phyloP scores from a whole-genome alignment of 2,888 invertebrate genomes.

The Asteroscopus sphinx region DNA sequence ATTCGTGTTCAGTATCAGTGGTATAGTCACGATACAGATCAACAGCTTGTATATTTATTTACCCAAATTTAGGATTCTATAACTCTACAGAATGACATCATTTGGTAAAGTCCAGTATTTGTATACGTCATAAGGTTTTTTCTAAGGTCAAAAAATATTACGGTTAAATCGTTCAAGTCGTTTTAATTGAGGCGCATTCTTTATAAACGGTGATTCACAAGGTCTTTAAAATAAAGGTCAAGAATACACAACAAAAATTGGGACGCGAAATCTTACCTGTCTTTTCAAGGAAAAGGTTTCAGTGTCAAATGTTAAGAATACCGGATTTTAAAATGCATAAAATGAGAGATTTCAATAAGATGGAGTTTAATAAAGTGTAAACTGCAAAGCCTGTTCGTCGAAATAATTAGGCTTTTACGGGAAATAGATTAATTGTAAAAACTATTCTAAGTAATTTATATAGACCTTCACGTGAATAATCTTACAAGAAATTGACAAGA shows the following conservation, averaged over 20 bases:
- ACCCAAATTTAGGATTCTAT: not conserved
- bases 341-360: not conserved
- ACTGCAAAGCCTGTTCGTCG: not conserved
- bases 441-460: not conserved
- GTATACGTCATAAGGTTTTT: constrained; percentile 2
- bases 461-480: not conserved
- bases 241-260: constrained; percentile 7
- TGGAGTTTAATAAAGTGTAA: constrained; percentile 1
- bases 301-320: constrained; percentile 21
- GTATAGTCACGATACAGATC: too few relatives aligned
- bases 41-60: too few relatives aligned
- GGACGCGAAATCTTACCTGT: constrained; percentile 2
- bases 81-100: constrained; percentile 20
- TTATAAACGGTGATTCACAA: constrained; percentile 35
- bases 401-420: not conserved
- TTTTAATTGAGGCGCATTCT: constrained; percentile 16
- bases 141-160: constrained; percentile 14
- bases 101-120: constrained; percentile 14
- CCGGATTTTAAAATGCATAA: constrained; percentile 35
- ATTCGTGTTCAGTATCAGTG: too few relatives aligned
- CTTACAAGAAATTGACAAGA: too few relatives aligned
- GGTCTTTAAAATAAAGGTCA: constrained; percentile 8
- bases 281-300: constrained; percentile 32
- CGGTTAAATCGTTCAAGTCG: constrained; percentile 1
- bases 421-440: not conserved